phyloP scores from a whole-genome alignment of 2,888 invertebrate genomes.

The Nomada hirtipes region DNA sequence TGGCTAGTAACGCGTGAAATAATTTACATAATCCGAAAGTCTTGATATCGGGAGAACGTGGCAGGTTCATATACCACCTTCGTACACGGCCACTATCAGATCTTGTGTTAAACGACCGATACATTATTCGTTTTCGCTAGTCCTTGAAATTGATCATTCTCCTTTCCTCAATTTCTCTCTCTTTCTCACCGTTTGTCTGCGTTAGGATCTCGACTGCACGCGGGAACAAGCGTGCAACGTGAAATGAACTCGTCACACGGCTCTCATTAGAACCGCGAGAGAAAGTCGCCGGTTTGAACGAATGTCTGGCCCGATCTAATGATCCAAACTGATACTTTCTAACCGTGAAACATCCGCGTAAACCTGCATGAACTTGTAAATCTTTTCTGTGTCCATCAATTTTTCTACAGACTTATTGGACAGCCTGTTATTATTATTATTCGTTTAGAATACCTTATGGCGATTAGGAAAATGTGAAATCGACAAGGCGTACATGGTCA shows the following conservation, averaged over 20 bases:
- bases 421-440: constrained; percentile 12
- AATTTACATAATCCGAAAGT: constrained; percentile 54
- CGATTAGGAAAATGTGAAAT: constrained; percentile 20
- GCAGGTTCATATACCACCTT: constrained; percentile 69
- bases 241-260: constrained; percentile 57
- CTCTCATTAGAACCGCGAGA: constrained; percentile 58
- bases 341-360: constrained; percentile 16
- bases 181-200: background rate
- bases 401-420: background rate
- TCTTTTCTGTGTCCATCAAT: constrained; percentile 18
- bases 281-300: constrained; percentile 45
- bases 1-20: constrained; percentile 32
- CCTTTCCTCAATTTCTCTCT: constrained; percentile 51
- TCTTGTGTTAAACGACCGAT: constrained; percentile 61
- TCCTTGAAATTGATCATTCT: constrained; percentile 56
- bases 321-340: constrained; percentile 55
- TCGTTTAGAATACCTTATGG: constrained; percentile 10
- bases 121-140: constrained; percentile 61
- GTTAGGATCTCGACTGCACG: background rate
- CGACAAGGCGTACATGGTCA: background rate
- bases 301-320: constrained; percentile 24
- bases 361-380: constrained; percentile 5
- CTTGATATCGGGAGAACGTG: constrained; percentile 48
- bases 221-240: constrained; percentile 39
- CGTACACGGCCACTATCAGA: constrained; percentile 55